phyloP scores from a whole-genome alignment of 1,140 invertebrate species.

The Drosophila tsacasi region DNA sequence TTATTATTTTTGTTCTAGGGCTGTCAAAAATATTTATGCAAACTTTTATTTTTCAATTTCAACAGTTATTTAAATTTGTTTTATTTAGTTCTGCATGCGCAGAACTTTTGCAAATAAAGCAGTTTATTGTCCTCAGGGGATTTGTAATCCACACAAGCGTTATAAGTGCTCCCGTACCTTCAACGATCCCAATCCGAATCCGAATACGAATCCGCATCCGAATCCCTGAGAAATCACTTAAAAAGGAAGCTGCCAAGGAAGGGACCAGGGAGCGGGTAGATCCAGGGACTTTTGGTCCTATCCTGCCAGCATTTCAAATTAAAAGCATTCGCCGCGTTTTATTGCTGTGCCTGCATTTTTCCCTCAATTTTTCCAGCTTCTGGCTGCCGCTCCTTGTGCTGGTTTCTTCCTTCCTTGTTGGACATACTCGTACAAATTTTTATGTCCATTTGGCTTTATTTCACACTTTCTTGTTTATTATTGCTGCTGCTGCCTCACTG shows the following conservation, averaged over 20 bases:
- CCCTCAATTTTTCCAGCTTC: conserved; percentile 16
- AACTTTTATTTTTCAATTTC: conserved; percentile 34
- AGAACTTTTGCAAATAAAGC: conserved; percentile 80
- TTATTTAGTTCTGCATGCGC: conserved; percentile 23
- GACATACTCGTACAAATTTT: conserved; percentile 68
- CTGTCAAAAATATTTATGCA: conserved; percentile 35
- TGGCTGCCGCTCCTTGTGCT: conserved; percentile 7
- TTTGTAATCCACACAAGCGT: conserved; percentile 81
- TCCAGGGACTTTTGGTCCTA: conserved; percentile 20
- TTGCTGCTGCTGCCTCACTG: conserved; percentile 55
- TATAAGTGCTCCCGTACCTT: conserved; percentile 64
- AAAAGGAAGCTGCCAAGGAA: conserved; percentile 33
- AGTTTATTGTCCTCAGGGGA: conserved; percentile 77
- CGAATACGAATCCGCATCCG: conserved; percentile 15
- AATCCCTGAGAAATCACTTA: conserved; percentile 54
- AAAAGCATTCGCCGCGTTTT: conserved; percentile 76
- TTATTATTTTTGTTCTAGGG: background rate
- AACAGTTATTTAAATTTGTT: conserved; percentile 35
- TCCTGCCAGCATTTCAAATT: conserved; percentile 75
- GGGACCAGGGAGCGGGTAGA: conserved; percentile 9
- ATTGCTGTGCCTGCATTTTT: conserved; percentile 78
- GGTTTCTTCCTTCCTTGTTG: conserved; percentile 28
- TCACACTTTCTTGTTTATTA: conserved; percentile 84
- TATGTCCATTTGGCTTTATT: conserved; percentile 81
- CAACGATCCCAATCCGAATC: conserved; percentile 8